Conservation (phyloP, 2,888 invertebrate genomes). For the Coremacera marginata region DNA sequence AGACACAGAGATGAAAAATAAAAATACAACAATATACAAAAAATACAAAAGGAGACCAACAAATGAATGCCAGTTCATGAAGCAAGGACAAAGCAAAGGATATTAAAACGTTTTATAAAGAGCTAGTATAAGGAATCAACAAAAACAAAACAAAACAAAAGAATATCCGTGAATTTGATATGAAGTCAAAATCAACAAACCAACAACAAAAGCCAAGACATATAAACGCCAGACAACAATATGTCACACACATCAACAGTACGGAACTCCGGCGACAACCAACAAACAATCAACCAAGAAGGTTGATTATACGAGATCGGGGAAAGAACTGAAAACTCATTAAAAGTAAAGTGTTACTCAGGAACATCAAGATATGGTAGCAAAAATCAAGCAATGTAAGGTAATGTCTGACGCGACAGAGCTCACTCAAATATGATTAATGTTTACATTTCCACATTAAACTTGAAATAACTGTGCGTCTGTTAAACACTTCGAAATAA, state of each 20-base stretch:
- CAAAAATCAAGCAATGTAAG: background rate
- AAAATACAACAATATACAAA: background rate
- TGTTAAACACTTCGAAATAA: background rate
- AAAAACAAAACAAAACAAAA: background rate
- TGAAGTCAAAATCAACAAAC: background rate
- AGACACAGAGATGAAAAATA: background rate
- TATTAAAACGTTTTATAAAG: constrained; percentile 9
- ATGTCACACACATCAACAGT: background rate
- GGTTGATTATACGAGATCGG: background rate
- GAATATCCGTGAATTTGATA: background rate
- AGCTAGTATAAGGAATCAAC: background rate
- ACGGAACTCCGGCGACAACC: background rate
- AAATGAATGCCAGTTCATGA: background rate
- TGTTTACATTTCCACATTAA: background rate
- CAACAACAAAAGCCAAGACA: background rate
- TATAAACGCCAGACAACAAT: background rate
- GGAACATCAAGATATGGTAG: background rate
- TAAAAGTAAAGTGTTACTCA: background rate
- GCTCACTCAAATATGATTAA: background rate
- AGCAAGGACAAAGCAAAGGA: background rate
- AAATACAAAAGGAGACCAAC: background rate
- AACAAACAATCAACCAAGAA: background rate
- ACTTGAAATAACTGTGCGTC: background rate
- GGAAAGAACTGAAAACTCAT: background rate
- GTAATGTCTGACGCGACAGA: too few species aligned